phyloP scores from a whole-genome alignment of 2,888 invertebrate species.

The Drosophila kokeensis region DNA sequence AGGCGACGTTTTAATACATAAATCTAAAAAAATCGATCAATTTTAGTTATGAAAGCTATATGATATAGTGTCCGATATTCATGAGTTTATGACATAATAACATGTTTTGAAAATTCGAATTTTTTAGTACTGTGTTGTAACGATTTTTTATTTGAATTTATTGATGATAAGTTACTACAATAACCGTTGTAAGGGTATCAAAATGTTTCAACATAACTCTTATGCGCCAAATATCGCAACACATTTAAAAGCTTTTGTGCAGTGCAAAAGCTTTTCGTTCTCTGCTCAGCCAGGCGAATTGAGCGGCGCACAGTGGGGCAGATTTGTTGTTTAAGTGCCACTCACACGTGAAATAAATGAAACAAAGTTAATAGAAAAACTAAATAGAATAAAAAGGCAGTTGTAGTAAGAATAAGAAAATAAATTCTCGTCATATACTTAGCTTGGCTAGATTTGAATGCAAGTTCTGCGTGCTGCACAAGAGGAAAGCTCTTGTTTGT shows the following conservation, averaged over 20 bases:
- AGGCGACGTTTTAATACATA: background rate
- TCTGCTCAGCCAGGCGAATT: background rate
- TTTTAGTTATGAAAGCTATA: background rate
- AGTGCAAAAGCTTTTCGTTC: conserved; percentile 1
- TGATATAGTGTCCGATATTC: background rate
- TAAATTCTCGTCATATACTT: background rate
- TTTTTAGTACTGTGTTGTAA: background rate
- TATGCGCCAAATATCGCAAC: background rate
- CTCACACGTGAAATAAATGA: background rate
- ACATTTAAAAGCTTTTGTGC: background rate
- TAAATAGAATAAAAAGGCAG: background rate
- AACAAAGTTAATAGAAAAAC: background rate
- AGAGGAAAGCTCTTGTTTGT: conserved; percentile 17
- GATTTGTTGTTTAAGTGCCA: background rate
- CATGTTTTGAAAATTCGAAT: background rate
- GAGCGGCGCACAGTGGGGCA: background rate
- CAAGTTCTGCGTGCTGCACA: background rate
- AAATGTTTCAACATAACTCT: background rate
- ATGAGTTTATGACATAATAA: background rate
- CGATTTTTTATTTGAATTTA: background rate
- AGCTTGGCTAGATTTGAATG: background rate
- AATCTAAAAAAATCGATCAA: background rate
- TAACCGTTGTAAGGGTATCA: background rate
- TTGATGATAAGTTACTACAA: background rate
- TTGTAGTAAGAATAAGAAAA: background rate